These are phyloP conservation scores for Arrhamphus sclerolepis DNA, from an alignment of 2,797 vertebrate genomes.

Conservation along the genomic window DNA sequence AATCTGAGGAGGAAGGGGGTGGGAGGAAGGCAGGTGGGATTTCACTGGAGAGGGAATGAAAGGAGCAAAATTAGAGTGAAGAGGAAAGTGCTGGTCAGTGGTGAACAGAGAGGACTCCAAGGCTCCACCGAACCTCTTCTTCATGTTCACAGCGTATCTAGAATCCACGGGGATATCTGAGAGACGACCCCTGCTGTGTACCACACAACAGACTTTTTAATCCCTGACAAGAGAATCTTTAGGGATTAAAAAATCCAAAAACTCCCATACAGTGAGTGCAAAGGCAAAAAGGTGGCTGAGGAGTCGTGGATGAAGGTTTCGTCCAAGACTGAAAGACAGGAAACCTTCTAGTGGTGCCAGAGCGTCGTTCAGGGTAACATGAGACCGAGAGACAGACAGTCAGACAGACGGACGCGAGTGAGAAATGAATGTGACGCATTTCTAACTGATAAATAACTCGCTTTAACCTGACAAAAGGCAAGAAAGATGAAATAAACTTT, in stretches of 20 bases:
- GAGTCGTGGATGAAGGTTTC: not conserved
- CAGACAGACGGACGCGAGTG: not conserved
- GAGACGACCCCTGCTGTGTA: no score
- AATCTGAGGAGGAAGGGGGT: conserved; percentile 47
- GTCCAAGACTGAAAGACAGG: conserved; percentile 26
- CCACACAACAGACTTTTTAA: no score
- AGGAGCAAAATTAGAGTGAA: conserved; percentile 52
- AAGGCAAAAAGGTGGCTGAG: not conserved
- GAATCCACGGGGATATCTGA: no score
- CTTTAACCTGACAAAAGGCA: no score
- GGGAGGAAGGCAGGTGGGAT: conserved; percentile 6
- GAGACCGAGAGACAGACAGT: conserved; percentile 24
- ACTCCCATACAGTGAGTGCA: not conserved
- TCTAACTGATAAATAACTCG: no score
- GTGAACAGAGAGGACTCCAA: no score
- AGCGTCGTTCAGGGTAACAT: conserved; percentile 48
- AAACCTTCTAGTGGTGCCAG: conserved; percentile 59
- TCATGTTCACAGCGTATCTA: no score
- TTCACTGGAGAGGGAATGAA: conserved; percentile 26
- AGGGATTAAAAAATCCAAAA: no score
- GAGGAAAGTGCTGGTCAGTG: conserved; percentile 32
- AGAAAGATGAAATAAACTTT: no score
- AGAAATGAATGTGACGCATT: no score
- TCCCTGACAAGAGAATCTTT: no score
- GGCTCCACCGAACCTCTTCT: not conserved